A percentile compares a stretch with the other conserved stretches of the same genome.
These are phyloP conservation scores for Sebastolobus alascanus DNA, from an alignment of 2,797 vertebrate species.

Conservation along the genomic window DNA sequence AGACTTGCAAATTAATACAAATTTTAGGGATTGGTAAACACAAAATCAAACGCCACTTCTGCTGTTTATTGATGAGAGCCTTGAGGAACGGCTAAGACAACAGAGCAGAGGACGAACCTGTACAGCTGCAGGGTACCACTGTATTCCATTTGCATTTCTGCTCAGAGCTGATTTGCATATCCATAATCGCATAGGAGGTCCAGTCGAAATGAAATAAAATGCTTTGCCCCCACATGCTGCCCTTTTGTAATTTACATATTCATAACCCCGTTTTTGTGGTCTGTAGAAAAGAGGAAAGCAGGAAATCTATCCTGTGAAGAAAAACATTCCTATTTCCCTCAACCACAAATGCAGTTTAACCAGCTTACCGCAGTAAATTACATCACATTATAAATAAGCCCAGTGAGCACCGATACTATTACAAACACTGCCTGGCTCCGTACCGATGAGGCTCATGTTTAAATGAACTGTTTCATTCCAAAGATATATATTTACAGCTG, in stretches of 20 bases:
- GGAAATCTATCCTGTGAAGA: not conserved
- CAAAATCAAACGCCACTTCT: not conserved
- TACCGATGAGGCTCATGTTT: conserved; percentile 20
- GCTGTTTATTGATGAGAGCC: conserved; percentile 16
- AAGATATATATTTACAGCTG: conserved; percentile 23
- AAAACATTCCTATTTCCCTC: conserved; percentile 30
- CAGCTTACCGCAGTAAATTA: conserved; percentile 36
- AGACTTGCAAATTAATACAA: not conserved
- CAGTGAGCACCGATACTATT: conserved; percentile 30
- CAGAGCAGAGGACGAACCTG: conserved; percentile 23
- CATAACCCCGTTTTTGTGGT: conserved; percentile 34
- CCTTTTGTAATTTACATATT: conserved; percentile 60
- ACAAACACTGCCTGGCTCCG: conserved; percentile 15
- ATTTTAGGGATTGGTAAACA: not conserved
- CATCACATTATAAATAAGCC: conserved; percentile 46
- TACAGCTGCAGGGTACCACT: conserved; percentile 28
- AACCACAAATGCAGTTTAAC: conserved; percentile 33
- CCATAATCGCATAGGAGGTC: conserved; percentile 51
- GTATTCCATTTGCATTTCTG: conserved; percentile 42
- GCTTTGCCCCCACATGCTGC: conserved; percentile 26
- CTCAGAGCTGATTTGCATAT: conserved; percentile 57
- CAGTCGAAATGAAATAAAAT: conserved; percentile 62
- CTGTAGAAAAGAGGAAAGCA: conserved; percentile 14
- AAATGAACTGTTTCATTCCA: conserved; percentile 4
- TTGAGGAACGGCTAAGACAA: not conserved